phyloP scores from a whole-genome alignment of 2,888 invertebrate species.

The Aporophyla nigra region DNA sequence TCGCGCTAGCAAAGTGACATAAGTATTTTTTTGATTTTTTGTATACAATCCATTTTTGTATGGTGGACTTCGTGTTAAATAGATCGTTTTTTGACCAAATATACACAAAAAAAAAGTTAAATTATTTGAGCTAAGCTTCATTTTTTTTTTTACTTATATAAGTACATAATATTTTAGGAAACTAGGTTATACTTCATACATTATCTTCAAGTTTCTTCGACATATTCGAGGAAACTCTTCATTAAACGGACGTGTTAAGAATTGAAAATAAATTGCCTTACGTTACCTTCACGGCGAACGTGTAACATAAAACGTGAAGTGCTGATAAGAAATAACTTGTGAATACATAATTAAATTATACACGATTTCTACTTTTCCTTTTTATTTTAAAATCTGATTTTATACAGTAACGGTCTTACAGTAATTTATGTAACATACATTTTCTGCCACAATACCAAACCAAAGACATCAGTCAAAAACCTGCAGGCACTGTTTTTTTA shows the following conservation, averaged over 20 bases:
- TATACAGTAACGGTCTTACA: background rate
- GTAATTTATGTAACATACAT: background rate
- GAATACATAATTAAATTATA: slow-evolving; percentile 31
- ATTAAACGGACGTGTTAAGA: slow-evolving; percentile 14
- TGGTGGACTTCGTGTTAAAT: too few relatives aligned
- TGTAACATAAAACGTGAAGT: slow-evolving; percentile 34
- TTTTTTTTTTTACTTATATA: background rate
- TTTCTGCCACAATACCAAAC: background rate
- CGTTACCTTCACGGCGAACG: slow-evolving; percentile 34
- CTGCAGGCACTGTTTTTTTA: background rate
- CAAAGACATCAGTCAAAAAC: background rate
- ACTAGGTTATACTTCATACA: slow-evolving; percentile 6
- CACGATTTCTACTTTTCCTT: slow-evolving; percentile 5
- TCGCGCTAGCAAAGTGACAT: slow-evolving; percentile 10
- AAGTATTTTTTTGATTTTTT: slow-evolving; percentile 30
- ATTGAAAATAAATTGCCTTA: slow-evolving; percentile 46
- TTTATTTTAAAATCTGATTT: slow-evolving; percentile 12
- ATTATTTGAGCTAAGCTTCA: background rate
- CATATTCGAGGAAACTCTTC: slow-evolving; percentile 5
- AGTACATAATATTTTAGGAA: background rate
- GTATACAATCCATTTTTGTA: background rate
- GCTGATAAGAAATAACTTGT: slow-evolving; percentile 55
- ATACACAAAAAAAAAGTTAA: background rate
- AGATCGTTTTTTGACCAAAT: too few relatives aligned
- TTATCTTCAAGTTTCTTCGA: slow-evolving; percentile 5